Conservation (phyloP, 2,113 vertebrate genomes). For the Arizona elegans region DNA sequence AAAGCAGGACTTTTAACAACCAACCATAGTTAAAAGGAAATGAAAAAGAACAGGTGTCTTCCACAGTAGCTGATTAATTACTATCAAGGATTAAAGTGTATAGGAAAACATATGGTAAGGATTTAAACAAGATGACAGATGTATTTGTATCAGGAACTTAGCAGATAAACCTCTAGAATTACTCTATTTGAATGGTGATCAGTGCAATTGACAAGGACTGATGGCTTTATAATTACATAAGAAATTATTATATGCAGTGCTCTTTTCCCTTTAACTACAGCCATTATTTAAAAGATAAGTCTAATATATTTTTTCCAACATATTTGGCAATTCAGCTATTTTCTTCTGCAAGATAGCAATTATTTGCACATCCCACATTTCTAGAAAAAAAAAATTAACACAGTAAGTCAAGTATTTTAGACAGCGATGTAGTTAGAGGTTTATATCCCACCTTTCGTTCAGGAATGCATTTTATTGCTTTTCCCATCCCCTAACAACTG, state of each 20-base stretch:
- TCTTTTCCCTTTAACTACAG: conserved; percentile 42
- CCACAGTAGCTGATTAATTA: conserved; percentile 51
- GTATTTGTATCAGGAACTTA: conserved; percentile 56
- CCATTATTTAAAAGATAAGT: not conserved
- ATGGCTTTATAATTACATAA: conserved; percentile 54
- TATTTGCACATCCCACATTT: not conserved
- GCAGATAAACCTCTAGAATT: conserved; percentile 66
- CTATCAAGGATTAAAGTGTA: conserved; percentile 48
- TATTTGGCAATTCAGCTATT: not conserved
- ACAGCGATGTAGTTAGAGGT: not conserved
- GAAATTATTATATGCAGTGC: conserved; percentile 46
- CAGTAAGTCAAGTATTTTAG: not conserved
- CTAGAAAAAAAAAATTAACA: not conserved
- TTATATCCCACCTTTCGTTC: not conserved
- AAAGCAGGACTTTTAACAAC: conserved; percentile 2
- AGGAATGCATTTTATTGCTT: not conserved
- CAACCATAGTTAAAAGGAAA: conserved; percentile 28
- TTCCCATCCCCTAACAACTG: not conserved
- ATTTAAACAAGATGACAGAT: conserved; percentile 72
- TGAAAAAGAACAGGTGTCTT: conserved; percentile 26
- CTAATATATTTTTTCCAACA: not conserved
- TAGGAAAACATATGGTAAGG: conserved; percentile 71
- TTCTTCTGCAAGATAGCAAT: not conserved
- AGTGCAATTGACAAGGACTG: conserved; percentile 50
- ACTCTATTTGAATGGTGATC: conserved; percentile 44